Evolutionary conservation across 2,888 invertebrate genomes (phyloP).

Genomic region (Epiperipatus broadwayi): DNA sequence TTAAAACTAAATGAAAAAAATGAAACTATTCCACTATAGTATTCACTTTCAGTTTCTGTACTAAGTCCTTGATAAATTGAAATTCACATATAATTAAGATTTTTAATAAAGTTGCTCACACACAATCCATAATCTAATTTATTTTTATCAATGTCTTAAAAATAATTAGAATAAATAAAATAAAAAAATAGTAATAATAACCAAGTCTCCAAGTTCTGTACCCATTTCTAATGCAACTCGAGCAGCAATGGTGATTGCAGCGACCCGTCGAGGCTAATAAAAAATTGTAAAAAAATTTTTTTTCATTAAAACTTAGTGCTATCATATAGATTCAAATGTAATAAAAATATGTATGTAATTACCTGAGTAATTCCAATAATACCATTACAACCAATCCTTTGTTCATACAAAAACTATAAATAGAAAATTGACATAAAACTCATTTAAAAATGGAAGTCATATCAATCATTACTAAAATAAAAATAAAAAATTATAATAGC

Average conservation of each 20-base stretch:
- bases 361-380: constrained; percentile 39
- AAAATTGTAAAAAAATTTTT: constrained; percentile 23
- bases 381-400: constrained; percentile 45
- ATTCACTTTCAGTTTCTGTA: too few species aligned
- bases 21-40: too few species aligned
- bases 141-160: not conserved
- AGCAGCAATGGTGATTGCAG: constrained; percentile 31
- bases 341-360: too few species aligned
- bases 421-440: constrained; percentile 8
- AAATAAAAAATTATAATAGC: too few species aligned
- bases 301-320: too few species aligned
- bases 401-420: constrained; percentile 46
- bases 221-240: constrained; percentile 36
- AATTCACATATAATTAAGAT: too few species aligned
- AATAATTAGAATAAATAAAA: not conserved
- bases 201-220: constrained; percentile 32
- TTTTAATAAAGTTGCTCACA: too few species aligned
- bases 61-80: too few species aligned
- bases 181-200: constrained; percentile 19
- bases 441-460: not conserved
- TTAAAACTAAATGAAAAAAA: too few species aligned
- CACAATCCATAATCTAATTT: not conserved
- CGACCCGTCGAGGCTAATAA: constrained; percentile 29
- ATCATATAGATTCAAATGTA: too few species aligned
- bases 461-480: constrained; percentile 1